These are phyloP conservation scores for Poicephalus meyeri DNA, from an alignment of 2,113 vertebrate genomes.

Conservation along the genomic window DNA sequence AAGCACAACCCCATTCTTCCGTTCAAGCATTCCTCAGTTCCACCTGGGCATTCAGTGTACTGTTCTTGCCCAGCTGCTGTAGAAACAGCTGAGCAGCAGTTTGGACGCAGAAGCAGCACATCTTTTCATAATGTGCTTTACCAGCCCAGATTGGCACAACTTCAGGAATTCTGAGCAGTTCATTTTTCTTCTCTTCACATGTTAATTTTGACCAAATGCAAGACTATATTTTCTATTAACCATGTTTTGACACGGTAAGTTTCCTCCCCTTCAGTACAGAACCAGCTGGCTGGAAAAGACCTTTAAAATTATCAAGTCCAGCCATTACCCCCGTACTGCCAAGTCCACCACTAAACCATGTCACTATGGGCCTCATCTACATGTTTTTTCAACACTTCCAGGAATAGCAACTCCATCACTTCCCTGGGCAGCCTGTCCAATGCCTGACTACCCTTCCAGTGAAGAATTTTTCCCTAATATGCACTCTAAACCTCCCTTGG, in stretches of 20 bases:
- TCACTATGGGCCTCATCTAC: neutral
- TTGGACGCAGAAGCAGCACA: neutral
- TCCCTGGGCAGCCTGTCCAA: neutral
- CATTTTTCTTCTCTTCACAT: neutral
- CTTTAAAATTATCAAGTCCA: neutral
- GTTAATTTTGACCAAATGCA: neutral
- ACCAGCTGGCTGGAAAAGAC: neutral
- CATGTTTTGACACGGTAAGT: fast-evolving
- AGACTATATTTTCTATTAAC: neutral
- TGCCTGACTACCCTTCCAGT: neutral
- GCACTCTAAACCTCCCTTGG: neutral
- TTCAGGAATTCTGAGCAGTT: neutral
- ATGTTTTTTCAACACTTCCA: neutral
- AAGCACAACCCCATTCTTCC: neutral
- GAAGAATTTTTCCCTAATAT: neutral
- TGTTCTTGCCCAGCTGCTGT: neutral
- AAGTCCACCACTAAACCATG: neutral
- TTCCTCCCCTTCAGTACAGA: neutral
- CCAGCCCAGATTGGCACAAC: neutral
- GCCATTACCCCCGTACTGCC: neutral
- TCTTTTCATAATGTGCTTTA: neutral
- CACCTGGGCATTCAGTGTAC: too few relatives aligned
- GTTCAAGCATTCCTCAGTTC: neutral
- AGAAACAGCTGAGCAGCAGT: neutral
- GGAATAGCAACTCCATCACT: neutral